Base-by-base conservation (phyloP, 2,797 vertebrate genomes). In the Urosaurus nigricauda region DNA sequence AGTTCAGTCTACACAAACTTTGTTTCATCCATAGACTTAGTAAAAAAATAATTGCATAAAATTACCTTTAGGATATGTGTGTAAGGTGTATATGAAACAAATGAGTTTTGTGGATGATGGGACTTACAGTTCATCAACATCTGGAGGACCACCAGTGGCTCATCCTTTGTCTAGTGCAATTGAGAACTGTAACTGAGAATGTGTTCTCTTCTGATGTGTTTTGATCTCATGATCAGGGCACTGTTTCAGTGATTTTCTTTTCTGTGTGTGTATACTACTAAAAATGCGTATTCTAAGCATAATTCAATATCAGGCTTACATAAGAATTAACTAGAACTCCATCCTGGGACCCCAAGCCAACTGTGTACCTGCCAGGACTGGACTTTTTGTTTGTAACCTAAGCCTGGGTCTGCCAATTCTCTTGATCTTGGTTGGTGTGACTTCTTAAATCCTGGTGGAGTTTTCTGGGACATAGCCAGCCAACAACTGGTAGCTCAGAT, bases 271-370 rank as follows among this genome's bases (percentile, higher is more conserved):
- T 37, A 14, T 16, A 51, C 1, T 51, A 56, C 11, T 88, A 86
- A 89, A 85, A 93, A 92, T 82, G 84, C 13, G n/a, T 85, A 58
- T 85, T 71, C 80, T 80, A 90, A 92, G 16, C 88, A 93, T 93
- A 86, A 32, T 26, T 87, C 90, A 89, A 0, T 77, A 81, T 68
- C 65, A 24, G 88, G 73, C 87, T 93, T 85, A 74, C 40, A 2
- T 75, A 35, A 87, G 89, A 90, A 92, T 93, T 91, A 87, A 84
- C 60, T 86, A 88, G 40, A 87, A 53, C 85, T 81, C 83, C 82
- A 40, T 86, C 80, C 88, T 0, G 0, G 85, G n/a, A 26, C 37
- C 79, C 91, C 65, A 80, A 89, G 90, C 84, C 80, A 87, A 60
- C 75, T 77, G 80, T 29, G 14, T 21, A 71, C 81, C 71, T 88